Evolutionary conservation across 2,888 invertebrate species (phyloP).

Genomic region (Operophtera brumata): DNA sequence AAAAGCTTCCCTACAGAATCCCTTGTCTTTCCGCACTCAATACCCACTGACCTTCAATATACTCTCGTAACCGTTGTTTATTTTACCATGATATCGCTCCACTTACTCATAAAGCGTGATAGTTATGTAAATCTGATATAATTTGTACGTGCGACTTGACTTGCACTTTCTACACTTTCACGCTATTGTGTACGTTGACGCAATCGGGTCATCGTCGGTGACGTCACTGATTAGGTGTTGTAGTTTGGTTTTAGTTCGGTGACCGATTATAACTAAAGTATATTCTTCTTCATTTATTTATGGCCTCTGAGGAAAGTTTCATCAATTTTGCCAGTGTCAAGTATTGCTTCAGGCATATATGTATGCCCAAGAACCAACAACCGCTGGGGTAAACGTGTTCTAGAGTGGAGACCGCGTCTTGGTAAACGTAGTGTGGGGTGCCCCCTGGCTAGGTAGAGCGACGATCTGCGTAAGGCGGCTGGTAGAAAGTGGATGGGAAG

Average conservation of each 20-base stretch:
- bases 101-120: constrained; percentile 72
- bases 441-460: no score
- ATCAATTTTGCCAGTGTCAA: no score
- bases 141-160: constrained; percentile 72
- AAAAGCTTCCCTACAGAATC: background rate
- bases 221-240: constrained; percentile 26
- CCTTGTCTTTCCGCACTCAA: background rate
- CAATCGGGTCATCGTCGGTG: constrained; percentile 48
- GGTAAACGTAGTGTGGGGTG: no score
- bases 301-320: no score
- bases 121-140: constrained; percentile 79
- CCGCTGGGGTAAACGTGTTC: no score
- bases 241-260: constrained; percentile 14
- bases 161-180: constrained; percentile 79
- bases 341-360: no score
- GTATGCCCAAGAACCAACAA: no score
- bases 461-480: no score
- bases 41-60: constrained; percentile 36
- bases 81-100: constrained; percentile 60
- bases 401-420: no score
- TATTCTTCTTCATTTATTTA: no score
- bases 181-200: constrained; percentile 70
- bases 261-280: constrained; percentile 1
- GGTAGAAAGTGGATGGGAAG: no score
- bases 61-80: constrained; percentile 30